Percentiles rank a stretch among this genome's conserved stretches.
These are phyloP conservation scores for Enhydra lutris DNA, from an alignment of 2,113 vertebrate species.

Conservation along the genomic window DNA sequence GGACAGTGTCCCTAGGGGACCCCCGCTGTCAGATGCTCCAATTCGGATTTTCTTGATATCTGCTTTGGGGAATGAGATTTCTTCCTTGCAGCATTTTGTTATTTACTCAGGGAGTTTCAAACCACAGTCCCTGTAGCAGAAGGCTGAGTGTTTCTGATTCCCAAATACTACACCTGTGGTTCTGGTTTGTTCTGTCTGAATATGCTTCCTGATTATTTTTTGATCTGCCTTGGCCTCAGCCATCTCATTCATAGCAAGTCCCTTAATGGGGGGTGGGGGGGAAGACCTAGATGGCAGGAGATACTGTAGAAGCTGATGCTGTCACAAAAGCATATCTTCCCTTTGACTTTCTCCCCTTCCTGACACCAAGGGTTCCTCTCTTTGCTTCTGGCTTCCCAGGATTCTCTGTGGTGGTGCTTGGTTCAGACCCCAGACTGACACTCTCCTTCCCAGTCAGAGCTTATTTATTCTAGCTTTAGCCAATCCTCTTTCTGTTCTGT, in stretches of 20 bases:
- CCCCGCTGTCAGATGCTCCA: neutral
- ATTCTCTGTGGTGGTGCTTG: rapidly evolving
- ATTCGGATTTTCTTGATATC: neutral
- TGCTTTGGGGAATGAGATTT: neutral
- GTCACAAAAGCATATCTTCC: rapidly evolving
- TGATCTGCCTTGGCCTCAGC: neutral
- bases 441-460: too few relatives aligned
- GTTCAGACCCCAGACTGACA: neutral
- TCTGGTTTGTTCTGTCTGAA: neutral
- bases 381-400: neutral
- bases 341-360: neutral
- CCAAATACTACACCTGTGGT: neutral
- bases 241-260: neutral
- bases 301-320: neutral
- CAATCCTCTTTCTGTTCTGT: neutral
- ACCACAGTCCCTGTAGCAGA: neutral
- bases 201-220: neutral
- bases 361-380: rapidly evolving
- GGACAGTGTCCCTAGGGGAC: neutral
- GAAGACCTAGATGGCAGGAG: neutral
- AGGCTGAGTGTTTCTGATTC: neutral
- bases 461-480: neutral
- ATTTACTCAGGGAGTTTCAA: neutral
- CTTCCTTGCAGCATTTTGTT: neutral
- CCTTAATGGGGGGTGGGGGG: neutral